Percentiles rank a stretch among this genome's conserved stretches.
Evolutionary conservation across 2,888 invertebrate species (phyloP).

Genomic region (Epirrhoe alternata): DNA sequence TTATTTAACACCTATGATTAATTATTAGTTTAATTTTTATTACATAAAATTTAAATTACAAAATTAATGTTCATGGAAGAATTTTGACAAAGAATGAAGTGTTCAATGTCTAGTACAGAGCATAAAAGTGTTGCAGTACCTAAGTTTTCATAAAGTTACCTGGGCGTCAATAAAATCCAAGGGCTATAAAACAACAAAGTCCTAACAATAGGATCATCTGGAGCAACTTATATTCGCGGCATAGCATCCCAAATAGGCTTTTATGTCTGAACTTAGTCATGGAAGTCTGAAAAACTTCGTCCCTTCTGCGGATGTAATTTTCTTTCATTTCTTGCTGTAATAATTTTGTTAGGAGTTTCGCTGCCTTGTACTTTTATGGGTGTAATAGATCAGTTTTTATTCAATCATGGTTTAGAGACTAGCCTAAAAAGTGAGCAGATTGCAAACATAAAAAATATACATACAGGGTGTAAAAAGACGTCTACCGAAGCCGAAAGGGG

Average conservation of each 20-base stretch:
- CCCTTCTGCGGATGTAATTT: conserved; percentile 23
- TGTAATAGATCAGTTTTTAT: conserved; percentile 3
- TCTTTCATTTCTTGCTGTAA: conserved; percentile 25
- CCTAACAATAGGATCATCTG: conserved; percentile 32
- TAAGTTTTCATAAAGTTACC: conserved; percentile 21
- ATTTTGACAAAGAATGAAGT: not conserved
- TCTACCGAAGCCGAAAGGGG: too few relatives aligned
- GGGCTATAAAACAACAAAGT: conserved; percentile 34
- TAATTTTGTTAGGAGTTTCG: conserved; percentile 25
- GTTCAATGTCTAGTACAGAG: not conserved
- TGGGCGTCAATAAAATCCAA: conserved; percentile 21
- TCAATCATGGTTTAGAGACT: not conserved
- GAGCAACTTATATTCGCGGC: conserved; percentile 30
- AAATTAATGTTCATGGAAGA: not conserved
- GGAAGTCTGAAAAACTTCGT: conserved; percentile 32
- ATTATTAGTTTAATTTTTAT: too few relatives aligned
- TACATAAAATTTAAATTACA: not conserved
- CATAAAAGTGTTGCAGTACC: conserved; percentile 7
- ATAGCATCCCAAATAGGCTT: conserved; percentile 28
- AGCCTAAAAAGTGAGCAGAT: not conserved
- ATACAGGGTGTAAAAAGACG: too few relatives aligned
- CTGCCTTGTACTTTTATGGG: conserved; percentile 2
- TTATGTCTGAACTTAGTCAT: conserved; percentile 34
- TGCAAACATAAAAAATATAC: not conserved
- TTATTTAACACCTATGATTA: too few relatives aligned